These are phyloP conservation scores for Cordilura impudica DNA, from an alignment of 2,888 invertebrate genomes.

Conservation along the genomic window DNA sequence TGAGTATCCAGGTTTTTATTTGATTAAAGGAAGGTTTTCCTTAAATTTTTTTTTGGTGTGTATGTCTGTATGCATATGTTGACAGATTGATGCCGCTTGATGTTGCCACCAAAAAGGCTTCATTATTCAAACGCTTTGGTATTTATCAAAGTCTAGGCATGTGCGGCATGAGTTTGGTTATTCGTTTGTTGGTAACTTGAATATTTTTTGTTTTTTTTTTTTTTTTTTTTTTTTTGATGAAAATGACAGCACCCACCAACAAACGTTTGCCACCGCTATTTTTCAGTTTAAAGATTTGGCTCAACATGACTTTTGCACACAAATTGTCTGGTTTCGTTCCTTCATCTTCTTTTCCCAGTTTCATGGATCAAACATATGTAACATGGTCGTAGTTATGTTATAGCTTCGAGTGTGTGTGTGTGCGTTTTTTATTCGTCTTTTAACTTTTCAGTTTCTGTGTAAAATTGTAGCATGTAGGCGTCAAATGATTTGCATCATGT, in stretches of 20 bases:
- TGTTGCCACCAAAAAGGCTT: conserved; percentile 68
- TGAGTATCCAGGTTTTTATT: conserved; percentile 27
- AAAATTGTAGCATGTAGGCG: conserved; percentile 69
- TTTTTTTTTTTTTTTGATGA: conserved; percentile 31
- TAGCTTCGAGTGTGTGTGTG: background rate
- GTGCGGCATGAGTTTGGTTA: conserved; percentile 40
- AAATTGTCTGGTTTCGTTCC: conserved; percentile 2
- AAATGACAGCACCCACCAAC: conserved; percentile 58
- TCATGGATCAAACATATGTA: conserved; percentile 20
- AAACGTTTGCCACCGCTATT: conserved; percentile 50
- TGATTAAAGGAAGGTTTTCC: conserved; percentile 51
- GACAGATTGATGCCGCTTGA: conserved; percentile 66
- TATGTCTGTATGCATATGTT: conserved; percentile 64
- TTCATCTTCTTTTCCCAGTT: background rate
- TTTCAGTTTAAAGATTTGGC: conserved; percentile 48
- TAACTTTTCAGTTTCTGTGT: conserved; percentile 51
- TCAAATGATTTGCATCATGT: conserved; percentile 67
- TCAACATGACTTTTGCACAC: conserved; percentile 46
- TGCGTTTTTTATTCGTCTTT: conserved; percentile 9
- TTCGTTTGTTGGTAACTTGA: conserved; percentile 5
- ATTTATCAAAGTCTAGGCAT: conserved; percentile 60
- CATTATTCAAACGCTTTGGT: conserved; percentile 70
- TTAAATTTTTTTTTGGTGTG: conserved; percentile 8
- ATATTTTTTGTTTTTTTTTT: conserved; percentile 23
- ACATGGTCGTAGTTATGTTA: conserved; percentile 20